Base-by-base conservation (phyloP, 2,888 invertebrate species). In the Ischnura elegans region DNA sequence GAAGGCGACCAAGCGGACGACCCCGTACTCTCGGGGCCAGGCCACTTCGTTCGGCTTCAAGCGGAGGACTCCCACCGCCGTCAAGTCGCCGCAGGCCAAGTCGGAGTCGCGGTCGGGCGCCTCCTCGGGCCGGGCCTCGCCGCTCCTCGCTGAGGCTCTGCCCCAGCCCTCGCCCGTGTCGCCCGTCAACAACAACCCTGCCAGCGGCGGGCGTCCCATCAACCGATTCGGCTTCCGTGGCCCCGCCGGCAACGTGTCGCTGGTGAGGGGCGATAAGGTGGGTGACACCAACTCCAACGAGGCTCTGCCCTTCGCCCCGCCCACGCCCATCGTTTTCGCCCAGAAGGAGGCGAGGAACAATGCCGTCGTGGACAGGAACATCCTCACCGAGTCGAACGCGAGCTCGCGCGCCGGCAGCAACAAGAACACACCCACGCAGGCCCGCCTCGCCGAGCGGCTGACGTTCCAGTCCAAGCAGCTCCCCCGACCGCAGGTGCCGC, bases 31-130 rank as follows among this genome's bases (percentile, higher is more conserved):
- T 94, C 97, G 97, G 94, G 98, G 98, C 93, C 97, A 98, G 94
- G 97, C 98, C 94, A 98, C 98, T 95, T 98, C 98, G 86, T 98
- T 98, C 96, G 98, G 98, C 90, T 98, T 98, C 96, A 97, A 98
- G 93, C 97, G 98, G 94, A 97, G 97, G 94, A 97, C 97, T 86
- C 95, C 90, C 13, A 61, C 96, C 85, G 96, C 96, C 66, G 97
- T 97, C 93, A 93, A 66, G 42, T 87, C 93, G 46, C 66, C 93
- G 25, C 61, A 61, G 42, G 86, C 87, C 36, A 61, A 61, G 51
- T 46, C 93, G 25, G 87, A 55, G 55, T 21, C 93, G n/a, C 90
- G 90, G 25, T 90, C 90, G 8, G 90, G 90, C 29, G 61, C 61
- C 43, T 90, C 90, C n/a, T 90, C 90, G 25, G 90, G 90, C 90